Evolutionary conservation across 2,113 vertebrate species (phyloP), one percentile per base, ranked within the genome.

Genomic region (Vireo altiloquus): DNA sequence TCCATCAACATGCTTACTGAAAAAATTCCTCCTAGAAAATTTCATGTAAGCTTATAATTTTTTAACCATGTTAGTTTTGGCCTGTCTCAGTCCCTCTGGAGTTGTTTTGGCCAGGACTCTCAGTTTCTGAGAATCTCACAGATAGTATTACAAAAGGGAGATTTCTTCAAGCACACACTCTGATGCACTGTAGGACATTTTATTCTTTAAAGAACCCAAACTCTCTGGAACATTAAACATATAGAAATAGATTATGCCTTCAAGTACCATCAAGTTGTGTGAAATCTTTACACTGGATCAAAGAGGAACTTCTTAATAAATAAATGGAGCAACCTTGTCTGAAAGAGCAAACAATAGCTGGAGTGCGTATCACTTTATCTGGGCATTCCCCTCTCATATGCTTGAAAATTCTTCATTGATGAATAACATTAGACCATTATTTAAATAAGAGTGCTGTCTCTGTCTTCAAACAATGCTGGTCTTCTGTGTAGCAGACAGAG

Each of bases 111-210:
- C 71, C 90, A 92, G 37, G 33, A 53, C 5, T 78, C 44, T 56
- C 74, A 11, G 14, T 75, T 96, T 71, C 92, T 94, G 93, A 96
- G 86, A 92, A 89, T 88, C 56, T 83, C 52, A 56, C 52, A 95
- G 90, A 89, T 78, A 91, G n/a, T 59, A 40, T 91, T 92, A 81
- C 82, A 88, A 63, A 54, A 86, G 12, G 22, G 52, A 65, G 24
- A 60, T 83, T 94, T 94, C 81, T 91, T 94, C 82, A 88, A 86
- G 71, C 53, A 82, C 61, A 76, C 31, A 31, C 37, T 96, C 71
- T 81, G 84, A 87, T 93, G 57, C 53, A 78, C 54, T 91, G 31
- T 65, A 17, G 83, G 83, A 91, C 10, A 37, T 56, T 95, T 92
- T 78, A 52, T 74, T 66, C 33, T 80, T 88, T 69, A 59, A 85